Evolutionary conservation across 1,140 invertebrate species (phyloP).

Genomic region (Leptinotarsa undecemlineata): DNA sequence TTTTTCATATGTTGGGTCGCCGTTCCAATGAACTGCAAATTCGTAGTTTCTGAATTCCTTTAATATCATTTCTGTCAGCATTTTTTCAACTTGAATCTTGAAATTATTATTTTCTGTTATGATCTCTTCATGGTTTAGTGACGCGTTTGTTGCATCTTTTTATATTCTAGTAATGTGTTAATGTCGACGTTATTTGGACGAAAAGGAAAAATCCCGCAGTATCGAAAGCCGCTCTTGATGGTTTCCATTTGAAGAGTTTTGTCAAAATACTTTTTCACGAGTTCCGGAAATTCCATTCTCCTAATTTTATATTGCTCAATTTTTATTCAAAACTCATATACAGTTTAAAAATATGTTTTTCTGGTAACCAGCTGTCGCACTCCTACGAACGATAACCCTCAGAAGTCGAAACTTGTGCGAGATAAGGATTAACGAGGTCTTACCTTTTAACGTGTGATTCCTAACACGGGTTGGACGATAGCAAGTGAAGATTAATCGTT

Average conservation of each 20-base stretch:
- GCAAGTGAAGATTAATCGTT: no score
- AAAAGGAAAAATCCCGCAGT: constrained; percentile 19
- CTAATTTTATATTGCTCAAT: constrained; percentile 31
- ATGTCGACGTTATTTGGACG: constrained; percentile 16
- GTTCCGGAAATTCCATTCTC: constrained; percentile 15
- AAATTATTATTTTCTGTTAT: neutral
- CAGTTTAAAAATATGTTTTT: no score
- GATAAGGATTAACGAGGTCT: no score
- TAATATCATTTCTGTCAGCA: neutral
- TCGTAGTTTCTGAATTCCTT: neutral
- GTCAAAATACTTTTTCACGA: constrained; percentile 28
- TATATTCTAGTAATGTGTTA: constrained; percentile 12
- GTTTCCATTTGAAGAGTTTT: neutral
- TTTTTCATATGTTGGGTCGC: constrained; percentile 21
- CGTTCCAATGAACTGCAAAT: neutral
- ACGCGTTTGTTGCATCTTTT: neutral
- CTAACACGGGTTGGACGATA: no score
- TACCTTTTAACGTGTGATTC: no score
- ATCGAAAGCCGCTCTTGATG: constrained; percentile 17
- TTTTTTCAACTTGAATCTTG: neutral
- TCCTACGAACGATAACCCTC: no score
- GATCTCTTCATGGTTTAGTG: neutral
- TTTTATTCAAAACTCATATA: constrained; percentile 41
- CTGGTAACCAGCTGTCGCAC: no score
- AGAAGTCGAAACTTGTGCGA: no score